A percentile compares a stretch with the other conserved stretches of the same genome.
These are phyloP conservation scores for Trematomus bernacchii DNA, from an alignment of 2,797 vertebrate genomes.

Conservation along the genomic window DNA sequence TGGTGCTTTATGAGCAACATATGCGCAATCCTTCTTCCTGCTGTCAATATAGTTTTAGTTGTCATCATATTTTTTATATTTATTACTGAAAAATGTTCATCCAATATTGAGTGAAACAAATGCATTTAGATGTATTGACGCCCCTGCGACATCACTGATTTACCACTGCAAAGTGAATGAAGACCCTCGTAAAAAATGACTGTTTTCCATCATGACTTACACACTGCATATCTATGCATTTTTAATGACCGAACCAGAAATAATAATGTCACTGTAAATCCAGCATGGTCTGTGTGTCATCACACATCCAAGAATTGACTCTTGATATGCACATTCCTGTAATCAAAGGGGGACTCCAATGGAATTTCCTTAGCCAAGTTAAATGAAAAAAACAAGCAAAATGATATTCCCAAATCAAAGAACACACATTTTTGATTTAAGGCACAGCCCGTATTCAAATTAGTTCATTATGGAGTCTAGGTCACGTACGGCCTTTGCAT, in stretches of 20 bases:
- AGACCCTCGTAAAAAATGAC: neutral
- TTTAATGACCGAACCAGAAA: conserved; percentile 53
- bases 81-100: neutral
- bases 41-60: neutral
- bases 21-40: neutral
- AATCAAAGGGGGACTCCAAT: conserved; percentile 18
- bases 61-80: neutral
- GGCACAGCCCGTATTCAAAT: conserved; percentile 60
- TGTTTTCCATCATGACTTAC: conserved; percentile 37
- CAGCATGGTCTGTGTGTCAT: conserved; percentile 22
- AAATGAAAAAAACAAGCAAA: conserved; percentile 20
- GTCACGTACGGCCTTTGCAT: conserved; percentile 40
- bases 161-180: conserved; percentile 6
- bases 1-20: conserved; percentile 14
- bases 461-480: conserved; percentile 33
- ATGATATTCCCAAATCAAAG: conserved; percentile 17
- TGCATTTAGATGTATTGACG: conserved; percentile 11
- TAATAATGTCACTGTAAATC: conserved; percentile 45
- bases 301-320: conserved; percentile 20
- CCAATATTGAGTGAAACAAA: neutral
- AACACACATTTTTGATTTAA: conserved; percentile 52
- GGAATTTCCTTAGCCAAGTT: neutral
- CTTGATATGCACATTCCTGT: conserved; percentile 39
- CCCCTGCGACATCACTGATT: conserved; percentile 21
- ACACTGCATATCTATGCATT: conserved; percentile 49